A percentile compares a stretch with the other conserved stretches of the same genome.
These are phyloP conservation scores for Zygothrica quintamaculata DNA, from an alignment of 2,888 invertebrate genomes.

Conservation along the genomic window DNA sequence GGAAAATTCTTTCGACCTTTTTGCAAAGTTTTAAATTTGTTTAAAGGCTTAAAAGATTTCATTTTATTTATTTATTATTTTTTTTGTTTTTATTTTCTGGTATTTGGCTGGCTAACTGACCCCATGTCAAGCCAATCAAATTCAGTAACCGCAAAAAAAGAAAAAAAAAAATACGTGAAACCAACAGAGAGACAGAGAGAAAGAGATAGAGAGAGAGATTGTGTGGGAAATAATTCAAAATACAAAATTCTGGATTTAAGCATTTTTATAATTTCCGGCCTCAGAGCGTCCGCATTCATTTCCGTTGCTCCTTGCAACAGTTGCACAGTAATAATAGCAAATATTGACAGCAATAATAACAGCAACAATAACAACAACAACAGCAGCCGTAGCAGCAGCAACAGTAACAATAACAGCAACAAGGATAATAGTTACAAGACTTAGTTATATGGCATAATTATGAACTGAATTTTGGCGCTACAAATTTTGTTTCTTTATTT, in stretches of 20 bases:
- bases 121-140: conserved; percentile 31
- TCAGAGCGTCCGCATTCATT: conserved; percentile 52
- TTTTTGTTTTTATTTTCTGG: background rate
- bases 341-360: conserved; percentile 4
- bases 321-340: conserved; percentile 37
- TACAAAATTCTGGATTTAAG: conserved; percentile 56
- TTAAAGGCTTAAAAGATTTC: background rate
- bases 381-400: conserved; percentile 23
- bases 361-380: conserved; percentile 36
- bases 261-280: conserved; percentile 69
- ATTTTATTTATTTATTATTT: background rate
- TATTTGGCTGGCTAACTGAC: background rate
- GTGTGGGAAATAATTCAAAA: background rate
- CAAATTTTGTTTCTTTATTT: conserved; percentile 55
- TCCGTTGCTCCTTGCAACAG: conserved; percentile 36
- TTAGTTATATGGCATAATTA: conserved; percentile 66
- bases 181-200: background rate
- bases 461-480: conserved; percentile 64
- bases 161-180: conserved; percentile 8
- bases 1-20: too few relatives aligned
- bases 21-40: too few relatives aligned
- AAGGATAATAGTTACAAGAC: conserved; percentile 51
- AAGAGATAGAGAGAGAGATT: conserved; percentile 6
- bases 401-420: conserved; percentile 10
- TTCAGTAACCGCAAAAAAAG: conserved; percentile 38